Evolutionary conservation across 2,797 vertebrate species (phyloP).

Genomic region (Parotocinclus haroldoi): DNA sequence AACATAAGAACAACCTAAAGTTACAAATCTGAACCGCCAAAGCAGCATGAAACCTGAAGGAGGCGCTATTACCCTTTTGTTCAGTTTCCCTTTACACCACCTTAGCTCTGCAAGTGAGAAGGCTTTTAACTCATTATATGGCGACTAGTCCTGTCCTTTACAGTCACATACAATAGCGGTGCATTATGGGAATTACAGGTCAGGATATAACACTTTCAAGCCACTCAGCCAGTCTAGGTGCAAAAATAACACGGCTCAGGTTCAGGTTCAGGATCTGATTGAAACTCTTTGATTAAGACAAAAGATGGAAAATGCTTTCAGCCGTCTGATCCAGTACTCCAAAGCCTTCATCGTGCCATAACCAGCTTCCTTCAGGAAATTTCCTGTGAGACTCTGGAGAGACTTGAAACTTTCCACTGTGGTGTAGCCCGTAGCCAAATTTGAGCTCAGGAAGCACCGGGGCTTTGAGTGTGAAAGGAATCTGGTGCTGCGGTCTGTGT

Average conservation of each 20-base stretch:
- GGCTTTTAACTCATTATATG: slow-evolving; percentile 27
- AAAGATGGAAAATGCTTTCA: slow-evolving; percentile 1
- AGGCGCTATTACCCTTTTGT: slow-evolving; percentile 31
- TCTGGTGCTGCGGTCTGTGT: slow-evolving; percentile 17
- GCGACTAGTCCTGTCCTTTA: slow-evolving; percentile 24
- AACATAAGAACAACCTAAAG: too few relatives aligned
- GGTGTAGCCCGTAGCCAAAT: slow-evolving; percentile 3
- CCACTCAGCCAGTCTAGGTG: slow-evolving; percentile 4
- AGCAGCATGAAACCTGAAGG: slow-evolving; percentile 10
- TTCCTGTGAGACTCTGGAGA: slow-evolving; percentile 1
- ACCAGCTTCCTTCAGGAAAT: slow-evolving; percentile 31
- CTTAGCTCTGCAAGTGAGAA: not conserved
- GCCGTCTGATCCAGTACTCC: slow-evolving; percentile 6
- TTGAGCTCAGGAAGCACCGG: too few relatives aligned
- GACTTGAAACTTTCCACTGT: slow-evolving; percentile 19
- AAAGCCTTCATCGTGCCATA: slow-evolving; percentile 6
- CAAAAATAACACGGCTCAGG: not conserved
- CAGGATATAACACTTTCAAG: slow-evolving; percentile 1
- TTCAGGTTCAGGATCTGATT: not conserved
- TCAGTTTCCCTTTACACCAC: not conserved
- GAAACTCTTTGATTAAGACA: slow-evolving; percentile 1
- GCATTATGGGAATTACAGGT: slow-evolving; percentile 8
- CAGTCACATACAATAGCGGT: slow-evolving; percentile 5
- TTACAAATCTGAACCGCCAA: not conserved
- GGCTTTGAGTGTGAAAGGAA: slow-evolving; percentile 6